These are phyloP conservation scores for Limanda limanda DNA, from an alignment of 2,113 vertebrate species.

Conservation along the genomic window DNA sequence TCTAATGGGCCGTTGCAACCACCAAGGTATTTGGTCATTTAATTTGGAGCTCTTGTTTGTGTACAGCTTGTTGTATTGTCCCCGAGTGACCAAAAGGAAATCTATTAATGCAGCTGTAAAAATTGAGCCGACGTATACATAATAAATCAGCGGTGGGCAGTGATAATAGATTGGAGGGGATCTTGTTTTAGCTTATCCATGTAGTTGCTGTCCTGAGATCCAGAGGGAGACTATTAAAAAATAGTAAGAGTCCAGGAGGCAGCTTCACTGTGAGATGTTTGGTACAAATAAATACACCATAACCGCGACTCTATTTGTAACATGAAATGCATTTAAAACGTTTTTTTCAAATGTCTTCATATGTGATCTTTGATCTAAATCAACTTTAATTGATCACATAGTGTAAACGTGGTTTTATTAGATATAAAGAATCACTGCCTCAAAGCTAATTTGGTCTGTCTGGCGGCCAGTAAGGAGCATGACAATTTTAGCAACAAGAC, in stretches of 20 bases:
- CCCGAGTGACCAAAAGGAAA: background rate
- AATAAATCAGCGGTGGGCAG: background rate
- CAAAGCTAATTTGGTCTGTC: background rate
- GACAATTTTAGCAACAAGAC: slow-evolving; percentile 29
- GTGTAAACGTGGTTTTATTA: background rate
- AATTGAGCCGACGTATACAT: background rate
- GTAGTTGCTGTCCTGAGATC: background rate
- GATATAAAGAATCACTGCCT: background rate
- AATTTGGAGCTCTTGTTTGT: background rate
- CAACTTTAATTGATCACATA: rapidly evolving
- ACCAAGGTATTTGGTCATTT: background rate
- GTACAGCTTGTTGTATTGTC: background rate
- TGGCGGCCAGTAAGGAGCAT: background rate
- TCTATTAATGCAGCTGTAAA: background rate
- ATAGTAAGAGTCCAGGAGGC: background rate
- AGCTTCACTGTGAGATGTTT: background rate
- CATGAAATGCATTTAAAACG: background rate
- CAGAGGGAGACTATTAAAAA: slow-evolving; percentile 3
- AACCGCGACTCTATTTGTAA: background rate
- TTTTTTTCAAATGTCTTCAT: background rate
- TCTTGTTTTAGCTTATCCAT: background rate
- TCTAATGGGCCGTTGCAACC: background rate
- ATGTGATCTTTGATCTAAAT: background rate
- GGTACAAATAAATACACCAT: background rate
- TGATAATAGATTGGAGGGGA: background rate